These are phyloP conservation scores for Tachina lurida DNA, from an alignment of 2,888 invertebrate species.

Conservation along the genomic window DNA sequence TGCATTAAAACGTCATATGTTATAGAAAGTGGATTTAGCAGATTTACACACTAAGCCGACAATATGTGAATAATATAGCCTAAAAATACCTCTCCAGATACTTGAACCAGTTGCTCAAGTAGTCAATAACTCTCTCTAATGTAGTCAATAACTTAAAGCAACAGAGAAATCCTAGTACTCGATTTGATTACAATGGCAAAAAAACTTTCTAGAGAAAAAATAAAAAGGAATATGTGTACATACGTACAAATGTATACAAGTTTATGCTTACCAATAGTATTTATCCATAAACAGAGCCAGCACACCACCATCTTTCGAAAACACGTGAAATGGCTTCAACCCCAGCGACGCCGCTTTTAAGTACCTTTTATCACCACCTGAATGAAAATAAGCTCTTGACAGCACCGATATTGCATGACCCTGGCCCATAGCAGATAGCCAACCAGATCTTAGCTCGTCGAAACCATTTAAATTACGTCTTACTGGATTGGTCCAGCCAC, in stretches of 20 bases:
- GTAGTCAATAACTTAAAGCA: too few relatives aligned
- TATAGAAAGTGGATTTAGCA: too few relatives aligned
- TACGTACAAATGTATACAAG: too few relatives aligned
- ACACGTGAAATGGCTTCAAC: conserved; percentile 89
- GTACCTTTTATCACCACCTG: conserved; percentile 89
- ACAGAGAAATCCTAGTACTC: too few relatives aligned
- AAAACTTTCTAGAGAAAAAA: too few relatives aligned
- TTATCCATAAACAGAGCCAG: conserved; percentile 92
- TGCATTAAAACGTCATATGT: too few relatives aligned
- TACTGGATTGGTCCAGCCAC: conserved; percentile 97
- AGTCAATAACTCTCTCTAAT: too few relatives aligned
- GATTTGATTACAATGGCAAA: background rate
- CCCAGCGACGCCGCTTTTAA: conserved; percentile 92
- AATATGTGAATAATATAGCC: too few relatives aligned
- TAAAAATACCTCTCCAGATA: too few relatives aligned
- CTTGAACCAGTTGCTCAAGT: too few relatives aligned
- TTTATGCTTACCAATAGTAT: conserved; percentile 89
- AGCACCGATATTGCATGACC: conserved; percentile 98
- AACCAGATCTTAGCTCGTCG: conserved; percentile 91
- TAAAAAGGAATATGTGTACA: too few relatives aligned
- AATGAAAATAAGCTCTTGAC: conserved; percentile 93
- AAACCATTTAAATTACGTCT: conserved; percentile 89
- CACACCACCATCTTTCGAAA: conserved; percentile 91
- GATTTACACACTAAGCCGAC: too few relatives aligned
- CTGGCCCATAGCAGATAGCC: conserved; percentile 99